A percentile compares a stretch with the other conserved stretches of the same genome.
phyloP scores from a whole-genome alignment of 2,888 invertebrate species.

The Drosophila leonis region DNA sequence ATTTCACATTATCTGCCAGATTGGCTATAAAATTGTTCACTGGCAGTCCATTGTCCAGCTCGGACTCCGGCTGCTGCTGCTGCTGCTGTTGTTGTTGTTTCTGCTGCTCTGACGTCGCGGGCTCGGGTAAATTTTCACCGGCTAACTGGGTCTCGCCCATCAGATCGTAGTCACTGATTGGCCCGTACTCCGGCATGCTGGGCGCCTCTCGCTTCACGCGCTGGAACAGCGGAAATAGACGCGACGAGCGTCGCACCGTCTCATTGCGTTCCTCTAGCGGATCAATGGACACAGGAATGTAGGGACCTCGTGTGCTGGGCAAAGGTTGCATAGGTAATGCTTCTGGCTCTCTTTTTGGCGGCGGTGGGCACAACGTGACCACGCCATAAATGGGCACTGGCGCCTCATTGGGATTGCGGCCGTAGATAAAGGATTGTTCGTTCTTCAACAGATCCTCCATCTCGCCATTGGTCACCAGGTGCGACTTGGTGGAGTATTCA shows the following conservation, averaged over 20 bases:
- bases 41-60: constrained; percentile 61
- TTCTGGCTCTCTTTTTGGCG: constrained; percentile 25
- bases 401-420: constrained; percentile 87
- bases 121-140: constrained; percentile 15
- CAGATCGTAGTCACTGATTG: constrained; percentile 48
- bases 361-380: constrained; percentile 86
- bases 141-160: constrained; percentile 57
- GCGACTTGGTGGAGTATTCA: constrained; percentile 85
- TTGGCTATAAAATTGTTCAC: constrained; percentile 84
- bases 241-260: constrained; percentile 80
- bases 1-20: constrained; percentile 84
- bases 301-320: constrained; percentile 78
- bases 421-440: constrained; percentile 87
- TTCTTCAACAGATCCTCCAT: constrained; percentile 84
- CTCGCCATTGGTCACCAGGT: constrained; percentile 86
- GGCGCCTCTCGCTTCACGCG: constrained; percentile 67
- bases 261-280: constrained; percentile 75
- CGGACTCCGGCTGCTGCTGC: constrained; percentile 27
- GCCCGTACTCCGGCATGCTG: constrained; percentile 34
- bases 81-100: constrained; percentile 3
- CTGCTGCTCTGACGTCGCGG: not conserved
- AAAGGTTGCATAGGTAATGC: constrained; percentile 18
- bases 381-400: constrained; percentile 88
- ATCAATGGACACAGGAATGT: constrained; percentile 83
- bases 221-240: constrained; percentile 80